Base-by-base conservation (phyloP, 2,797 vertebrate genomes). In the Poecilia gillii region DNA sequence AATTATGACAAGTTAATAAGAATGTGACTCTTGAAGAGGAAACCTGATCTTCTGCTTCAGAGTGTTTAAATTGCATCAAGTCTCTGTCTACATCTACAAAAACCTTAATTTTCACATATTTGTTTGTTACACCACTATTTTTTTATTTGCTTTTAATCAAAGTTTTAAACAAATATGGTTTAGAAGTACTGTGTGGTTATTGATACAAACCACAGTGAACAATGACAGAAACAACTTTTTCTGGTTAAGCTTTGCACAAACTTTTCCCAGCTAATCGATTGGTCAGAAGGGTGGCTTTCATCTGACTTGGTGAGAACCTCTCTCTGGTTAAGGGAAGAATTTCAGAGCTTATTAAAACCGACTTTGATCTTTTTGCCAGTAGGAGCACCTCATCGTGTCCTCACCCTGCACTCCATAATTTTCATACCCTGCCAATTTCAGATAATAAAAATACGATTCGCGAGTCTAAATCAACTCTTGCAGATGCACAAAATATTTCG, bases 381-480 rank as follows among this genome's bases (percentile, higher is more conserved):
- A 25, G 33, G 74, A 77, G 45, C 36, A 39, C 45, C 55, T 85
- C 18, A 46, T 76, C 39, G 51, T 31, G 3, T 81, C 55, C 62
- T 31, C 7, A 28, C 20, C 45, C 14, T 72, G 70, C 71, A 51
- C 36, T 20, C 74, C 53, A 6, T 73, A 70, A 82, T 45, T 28
- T 62, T 74, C 31, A 75, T 47, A 25, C 3, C 43, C 18, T 6
- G 59, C 16, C 18, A 31, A 74, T 81, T 71, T 83, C 33, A 75
- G 0, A 71, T 73, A 36, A 79, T 85, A 83, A 80, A 77, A 70
- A 68, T 14, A 83, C 6, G 14, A 25, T 23, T 33, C 75, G 72
- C 12, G 31, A 36, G 28, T 33, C 53, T 41, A 62, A 81, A 68
- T 80, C 20, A n/a, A 72, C 28, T 81, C 31, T 66, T 79, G 33